Conservation (phyloP, 2,113 vertebrate genomes). For the Tor tambroides region DNA sequence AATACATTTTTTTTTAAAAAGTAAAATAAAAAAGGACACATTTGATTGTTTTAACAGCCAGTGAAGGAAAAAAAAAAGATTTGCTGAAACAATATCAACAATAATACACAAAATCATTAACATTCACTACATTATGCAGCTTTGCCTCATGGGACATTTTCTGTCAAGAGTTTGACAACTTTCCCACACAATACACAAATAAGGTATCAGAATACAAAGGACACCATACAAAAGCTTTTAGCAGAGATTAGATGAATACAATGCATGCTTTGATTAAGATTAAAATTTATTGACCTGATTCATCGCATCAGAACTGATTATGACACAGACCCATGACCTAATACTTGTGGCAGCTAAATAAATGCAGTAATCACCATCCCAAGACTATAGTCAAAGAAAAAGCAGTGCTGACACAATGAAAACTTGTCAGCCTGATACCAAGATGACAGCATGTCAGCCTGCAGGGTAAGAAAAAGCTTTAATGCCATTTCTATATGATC, state of each 20-base stretch:
- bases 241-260: not conserved
- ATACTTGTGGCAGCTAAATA: slow-evolving; percentile 3
- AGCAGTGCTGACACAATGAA: not conserved
- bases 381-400: not conserved
- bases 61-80: not conserved
- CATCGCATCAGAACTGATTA: not conserved
- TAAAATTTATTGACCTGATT: not conserved
- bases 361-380: not conserved
- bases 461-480: not conserved
- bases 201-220: slow-evolving; percentile 6
- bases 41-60: not conserved
- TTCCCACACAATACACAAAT: not conserved
- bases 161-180: not conserved
- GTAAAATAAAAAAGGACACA: not conserved
- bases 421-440: not conserved
- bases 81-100: not conserved
- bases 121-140: not conserved
- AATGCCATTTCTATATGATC: not conserved
- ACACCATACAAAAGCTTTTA: not conserved
- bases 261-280: too few relatives aligned
- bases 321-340: slow-evolving; percentile 1
- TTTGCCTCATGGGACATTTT: not conserved
- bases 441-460: slow-evolving; percentile 29
- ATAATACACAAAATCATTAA: not conserved
- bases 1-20: too few relatives aligned